phyloP scores from a whole-genome alignment of 2,888 invertebrate genomes.

The Archips crataeganus region DNA sequence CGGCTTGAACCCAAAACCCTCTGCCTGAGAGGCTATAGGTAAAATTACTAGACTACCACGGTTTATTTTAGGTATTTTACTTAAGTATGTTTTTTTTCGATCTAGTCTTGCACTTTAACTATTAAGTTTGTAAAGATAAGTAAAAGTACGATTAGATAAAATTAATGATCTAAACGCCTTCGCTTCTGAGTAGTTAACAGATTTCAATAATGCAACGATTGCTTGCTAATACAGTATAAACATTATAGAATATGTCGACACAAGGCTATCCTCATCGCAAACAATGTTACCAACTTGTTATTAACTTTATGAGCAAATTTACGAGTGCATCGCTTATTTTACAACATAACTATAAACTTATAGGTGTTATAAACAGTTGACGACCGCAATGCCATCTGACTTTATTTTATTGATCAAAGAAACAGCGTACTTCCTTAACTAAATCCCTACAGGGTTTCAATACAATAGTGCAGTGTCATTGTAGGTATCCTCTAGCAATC shows the following conservation, averaged over 20 bases:
- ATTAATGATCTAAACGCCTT: neutral
- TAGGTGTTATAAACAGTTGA: conserved; percentile 45
- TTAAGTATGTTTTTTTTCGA: too few relatives aligned
- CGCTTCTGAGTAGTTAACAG: neutral
- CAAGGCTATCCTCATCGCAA: conserved; percentile 47
- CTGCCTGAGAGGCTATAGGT: too few relatives aligned
- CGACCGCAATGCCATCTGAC: conserved; percentile 44
- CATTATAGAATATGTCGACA: conserved; percentile 28
- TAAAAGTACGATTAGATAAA: too few relatives aligned
- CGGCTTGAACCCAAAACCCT: too few relatives aligned
- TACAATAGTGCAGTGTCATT: neutral
- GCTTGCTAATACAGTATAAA: conserved; percentile 11
- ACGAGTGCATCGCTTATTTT: conserved; percentile 51
- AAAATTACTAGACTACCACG: too few relatives aligned
- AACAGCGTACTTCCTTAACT: neutral
- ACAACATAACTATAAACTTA: conserved; percentile 38
- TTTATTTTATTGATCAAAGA: neutral
- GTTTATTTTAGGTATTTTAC: too few relatives aligned
- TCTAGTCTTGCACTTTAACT: neutral
- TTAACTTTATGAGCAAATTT: conserved; percentile 49
- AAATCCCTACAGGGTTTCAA: neutral
- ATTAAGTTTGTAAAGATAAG: neutral
- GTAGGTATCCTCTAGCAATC: too few relatives aligned
- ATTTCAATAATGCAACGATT: neutral
- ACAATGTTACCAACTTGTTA: conserved; percentile 47